Evolutionary conservation across 2,113 vertebrate species (phyloP).

Genomic region (Zosterops hypoxanthus): DNA sequence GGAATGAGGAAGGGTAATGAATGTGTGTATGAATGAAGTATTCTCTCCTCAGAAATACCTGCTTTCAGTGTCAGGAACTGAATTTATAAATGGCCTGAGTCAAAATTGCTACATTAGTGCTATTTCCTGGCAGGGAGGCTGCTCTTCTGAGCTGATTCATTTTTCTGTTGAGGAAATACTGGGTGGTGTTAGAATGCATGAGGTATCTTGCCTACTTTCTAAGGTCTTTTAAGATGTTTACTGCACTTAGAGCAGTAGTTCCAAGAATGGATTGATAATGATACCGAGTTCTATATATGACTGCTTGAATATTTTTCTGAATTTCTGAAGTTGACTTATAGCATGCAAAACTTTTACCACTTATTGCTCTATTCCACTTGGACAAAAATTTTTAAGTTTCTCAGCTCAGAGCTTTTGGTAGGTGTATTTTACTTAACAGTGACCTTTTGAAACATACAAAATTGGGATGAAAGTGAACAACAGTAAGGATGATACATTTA

Average conservation of each 20-base stretch:
- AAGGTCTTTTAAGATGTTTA: background rate
- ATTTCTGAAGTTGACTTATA: background rate
- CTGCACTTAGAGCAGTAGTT: background rate
- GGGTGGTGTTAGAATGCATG: background rate
- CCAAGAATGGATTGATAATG: background rate
- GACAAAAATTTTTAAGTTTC: background rate
- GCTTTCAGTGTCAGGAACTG: background rate
- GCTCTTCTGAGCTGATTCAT: background rate
- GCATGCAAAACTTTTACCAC: background rate
- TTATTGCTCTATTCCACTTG: background rate
- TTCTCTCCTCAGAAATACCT: background rate
- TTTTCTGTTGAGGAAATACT: conserved; percentile 17
- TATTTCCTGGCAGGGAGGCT: background rate
- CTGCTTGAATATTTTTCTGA: background rate
- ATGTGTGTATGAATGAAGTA: background rate
- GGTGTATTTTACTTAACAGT: background rate
- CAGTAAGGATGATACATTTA: background rate
- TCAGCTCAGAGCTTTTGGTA: background rate
- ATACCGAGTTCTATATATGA: background rate
- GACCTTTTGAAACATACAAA: background rate
- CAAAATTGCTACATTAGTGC: background rate
- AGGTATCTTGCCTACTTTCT: background rate
- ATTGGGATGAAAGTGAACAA: background rate
- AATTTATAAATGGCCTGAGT: background rate
- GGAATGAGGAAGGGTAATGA: background rate